Percentiles rank a stretch among this genome's conserved stretches.
Evolutionary conservation across 2,797 vertebrate genomes (phyloP).

Genomic region (Sebastes variabilis): DNA sequence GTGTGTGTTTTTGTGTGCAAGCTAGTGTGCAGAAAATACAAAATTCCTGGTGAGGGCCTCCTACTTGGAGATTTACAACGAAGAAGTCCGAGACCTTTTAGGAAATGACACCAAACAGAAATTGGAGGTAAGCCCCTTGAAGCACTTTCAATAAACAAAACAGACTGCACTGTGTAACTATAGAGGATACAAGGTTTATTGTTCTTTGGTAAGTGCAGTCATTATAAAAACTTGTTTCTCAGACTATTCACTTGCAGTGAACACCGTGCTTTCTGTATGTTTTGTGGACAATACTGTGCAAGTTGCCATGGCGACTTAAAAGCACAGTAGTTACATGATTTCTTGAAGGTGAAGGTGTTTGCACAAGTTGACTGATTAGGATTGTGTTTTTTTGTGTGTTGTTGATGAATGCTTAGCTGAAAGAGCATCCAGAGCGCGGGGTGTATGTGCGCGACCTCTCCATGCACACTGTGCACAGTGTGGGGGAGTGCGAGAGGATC

Average conservation of each 20-base stretch:
- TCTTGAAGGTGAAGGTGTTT: slow-evolving; percentile 32
- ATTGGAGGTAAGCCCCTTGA: slow-evolving; percentile 85
- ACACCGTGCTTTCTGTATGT: background rate
- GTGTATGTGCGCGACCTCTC: slow-evolving; percentile 89
- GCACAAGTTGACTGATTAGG: slow-evolving; percentile 54
- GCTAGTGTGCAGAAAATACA: slow-evolving; percentile 90
- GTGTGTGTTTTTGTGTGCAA: slow-evolving; percentile 34
- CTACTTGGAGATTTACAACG: slow-evolving; percentile 93
- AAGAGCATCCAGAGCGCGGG: slow-evolving; percentile 90
- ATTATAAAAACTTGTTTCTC: slow-evolving; percentile 21
- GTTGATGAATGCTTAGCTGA: slow-evolving; percentile 81
- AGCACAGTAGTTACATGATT: background rate
- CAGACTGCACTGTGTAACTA: background rate
- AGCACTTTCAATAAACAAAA: slow-evolving; percentile 14
- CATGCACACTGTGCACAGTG: slow-evolving; percentile 87
- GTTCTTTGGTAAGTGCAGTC: background rate
- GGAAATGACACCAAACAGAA: slow-evolving; percentile 90
- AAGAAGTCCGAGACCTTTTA: slow-evolving; percentile 89
- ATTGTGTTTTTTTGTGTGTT: slow-evolving; percentile 5
- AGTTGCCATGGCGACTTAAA: slow-evolving; percentile 44
- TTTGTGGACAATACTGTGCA: background rate
- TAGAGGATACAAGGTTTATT: background rate
- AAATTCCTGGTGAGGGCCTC: slow-evolving; percentile 91
- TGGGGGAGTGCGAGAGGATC: slow-evolving; percentile 87
- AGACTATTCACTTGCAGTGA: background rate